Evolutionary conservation across 2,113 vertebrate species (phyloP).

Genomic region (Hippocampus abdominalis): DNA sequence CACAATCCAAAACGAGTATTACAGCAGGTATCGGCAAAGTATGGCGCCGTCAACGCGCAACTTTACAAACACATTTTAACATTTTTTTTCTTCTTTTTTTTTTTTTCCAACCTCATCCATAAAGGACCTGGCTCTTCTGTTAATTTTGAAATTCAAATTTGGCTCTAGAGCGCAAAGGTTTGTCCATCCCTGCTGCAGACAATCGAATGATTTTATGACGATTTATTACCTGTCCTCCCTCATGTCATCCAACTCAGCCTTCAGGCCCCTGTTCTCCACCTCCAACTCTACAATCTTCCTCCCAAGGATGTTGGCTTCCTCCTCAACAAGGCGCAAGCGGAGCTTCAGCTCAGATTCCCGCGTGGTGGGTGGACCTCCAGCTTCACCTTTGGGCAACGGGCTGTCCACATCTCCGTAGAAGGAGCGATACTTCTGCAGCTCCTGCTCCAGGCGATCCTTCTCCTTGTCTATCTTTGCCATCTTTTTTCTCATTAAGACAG

Average conservation of each 20-base stretch:
- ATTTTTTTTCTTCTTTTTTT: no score
- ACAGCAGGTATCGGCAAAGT: background rate
- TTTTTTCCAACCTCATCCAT: no score
- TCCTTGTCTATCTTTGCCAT: slow-evolving; percentile 99
- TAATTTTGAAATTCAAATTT: background rate
- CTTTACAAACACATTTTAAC: no score
- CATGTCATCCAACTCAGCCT: slow-evolving; percentile 95
- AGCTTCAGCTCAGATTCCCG: slow-evolving; percentile 97
- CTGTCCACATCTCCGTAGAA: slow-evolving; percentile 98
- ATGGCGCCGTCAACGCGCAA: background rate
- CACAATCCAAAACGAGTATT: background rate
- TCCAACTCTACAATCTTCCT: slow-evolving; percentile 97
- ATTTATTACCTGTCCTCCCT: slow-evolving; percentile 83
- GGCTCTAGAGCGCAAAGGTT: background rate
- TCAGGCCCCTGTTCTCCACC: slow-evolving; percentile 95
- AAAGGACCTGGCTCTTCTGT: no score
- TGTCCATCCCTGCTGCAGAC: background rate
- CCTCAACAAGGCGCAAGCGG: slow-evolving; percentile 91
- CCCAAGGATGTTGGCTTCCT: slow-evolving; percentile 96
- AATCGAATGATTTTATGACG: background rate
- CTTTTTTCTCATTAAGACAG: slow-evolving; percentile 95
- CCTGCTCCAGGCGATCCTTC: slow-evolving; percentile 94
- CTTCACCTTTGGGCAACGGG: slow-evolving; percentile 94
- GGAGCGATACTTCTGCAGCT: slow-evolving; percentile 93
- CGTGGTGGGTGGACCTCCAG: slow-evolving; percentile 92